Evolutionary conservation across 2,888 invertebrate genomes (phyloP), one percentile per base, ranked within the genome.

Genomic region (Clunio marinus): DNA sequence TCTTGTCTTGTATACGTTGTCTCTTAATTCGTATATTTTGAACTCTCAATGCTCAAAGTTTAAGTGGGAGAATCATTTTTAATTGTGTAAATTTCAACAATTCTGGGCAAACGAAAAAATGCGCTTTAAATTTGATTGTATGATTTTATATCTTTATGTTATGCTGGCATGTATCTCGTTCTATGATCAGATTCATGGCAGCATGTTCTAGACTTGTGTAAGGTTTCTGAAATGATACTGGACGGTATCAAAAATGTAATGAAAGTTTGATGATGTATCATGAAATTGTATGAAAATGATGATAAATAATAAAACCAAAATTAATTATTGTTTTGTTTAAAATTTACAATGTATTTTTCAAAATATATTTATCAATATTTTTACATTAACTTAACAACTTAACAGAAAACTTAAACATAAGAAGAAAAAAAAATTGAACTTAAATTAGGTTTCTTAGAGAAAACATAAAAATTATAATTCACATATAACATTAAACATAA

Each of bases 11-110:
- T 60, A 60, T 60, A 60, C 60, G 63, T 63, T 63, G 45, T 63
- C 63, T 62, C 41, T 63, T 63, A 63, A 22, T 63, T 63, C 63
- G 63, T 63, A 63, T 63, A 63, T 22, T 63, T 63, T 63, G 63
- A 63, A 63, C 63, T 63, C 17, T 45, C 45, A 63, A 63, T 63
- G 63, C 63, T 63, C 63, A 63, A 63, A 45, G 25, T 41, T 45
- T n/a, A n/a, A n/a, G n/a, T n/a, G 10, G 32, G 32, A 32, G 32
- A 32, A 32, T 32, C n/a, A n/a, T n/a, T n/a, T n/a, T n/a, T n/a
- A n/a, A n/a, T n/a, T n/a, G n/a, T n/a, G n/a, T n/a, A n/a, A n/a
- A n/a, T n/a, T n/a, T n/a, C n/a, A n/a, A n/a, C n/a, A n/a, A n/a
- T n/a, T n/a, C n/a, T n/a, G n/a, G n/a, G n/a, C n/a, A n/a, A n/a